Base-by-base conservation (phyloP, 64 coral and sea anemone species). In the Dendrophyllia cribrosa region DNA sequence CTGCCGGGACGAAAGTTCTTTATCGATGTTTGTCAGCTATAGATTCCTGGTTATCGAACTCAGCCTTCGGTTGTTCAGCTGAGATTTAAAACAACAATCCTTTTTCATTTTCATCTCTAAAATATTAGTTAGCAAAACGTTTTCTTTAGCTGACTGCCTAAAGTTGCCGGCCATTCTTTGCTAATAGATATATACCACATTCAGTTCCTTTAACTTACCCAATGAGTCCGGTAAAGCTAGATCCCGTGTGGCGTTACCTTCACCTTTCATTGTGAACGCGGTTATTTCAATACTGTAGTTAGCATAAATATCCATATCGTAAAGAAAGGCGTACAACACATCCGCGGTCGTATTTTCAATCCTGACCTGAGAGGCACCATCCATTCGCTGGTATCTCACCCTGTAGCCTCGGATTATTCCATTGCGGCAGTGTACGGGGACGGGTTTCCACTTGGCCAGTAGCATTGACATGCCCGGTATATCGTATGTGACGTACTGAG, bases 361-460 rank as follows among this genome's bases (percentile, higher is more conserved):
- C 58, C 55, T 70, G 10, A 58, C 62, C 7, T 66, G 78, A 9
- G 56, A 43, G 45, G 53, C 83, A 0, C 55, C n/a, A 15, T 91
- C 89, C 23, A 56, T 15, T 46, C 74, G 75, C 22, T 21, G 58
- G 26, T 94, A 94, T 13, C 51, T 89, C 56, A 94, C 13, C 25
- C 92, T 65, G 71, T 89, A 94, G 1, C 92, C 92, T 19, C 56
- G 67, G 44, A 94, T 94, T 45, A 94, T 66, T 3, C 92, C 92
- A 61, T 94, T 94, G 4, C 70, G 75, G 22, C 92, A 94, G 78
- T 94, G 66, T 16, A 65, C 51, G 6, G 52, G 53, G 24, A 94
- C 92, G 15, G 86, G 85, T 11, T 74, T 51, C 92, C 92, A 94
- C 47, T 53, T 80, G 24, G 89, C 77, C 14, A 23, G 48, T 3